Conservation (phyloP, 1,140 invertebrate species). For the Zaprionus capensis region DNA sequence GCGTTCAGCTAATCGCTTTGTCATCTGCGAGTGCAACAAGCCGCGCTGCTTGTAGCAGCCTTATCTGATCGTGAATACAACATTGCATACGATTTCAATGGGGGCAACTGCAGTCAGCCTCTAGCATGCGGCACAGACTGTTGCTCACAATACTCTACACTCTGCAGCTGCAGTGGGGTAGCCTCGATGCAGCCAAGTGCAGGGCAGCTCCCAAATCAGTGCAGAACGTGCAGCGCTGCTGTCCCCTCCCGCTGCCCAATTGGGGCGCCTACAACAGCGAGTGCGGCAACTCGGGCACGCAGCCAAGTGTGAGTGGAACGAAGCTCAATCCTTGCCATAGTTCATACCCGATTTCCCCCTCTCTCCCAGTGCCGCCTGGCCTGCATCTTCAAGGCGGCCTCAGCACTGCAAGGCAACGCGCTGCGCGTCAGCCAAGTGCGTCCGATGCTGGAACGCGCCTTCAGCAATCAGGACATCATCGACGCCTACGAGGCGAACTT, state of each 20-base stretch:
- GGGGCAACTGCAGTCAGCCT: not conserved
- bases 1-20: conserved; percentile 18
- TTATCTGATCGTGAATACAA: conserved; percentile 6
- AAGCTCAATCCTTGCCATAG: not conserved
- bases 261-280: conserved; percentile 64
- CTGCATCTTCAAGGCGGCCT: conserved; percentile 65
- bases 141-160: conserved; percentile 3
- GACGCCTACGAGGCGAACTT: conserved; percentile 61
- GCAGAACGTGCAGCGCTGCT: conserved; percentile 68
- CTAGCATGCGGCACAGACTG: conserved; percentile 36
- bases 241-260: conserved; percentile 65
- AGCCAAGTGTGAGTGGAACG: conserved; percentile 54
- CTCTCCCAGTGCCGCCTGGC: conserved; percentile 59
- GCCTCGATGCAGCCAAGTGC: conserved; percentile 46
- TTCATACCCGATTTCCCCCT: not conserved
- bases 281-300: conserved; percentile 47
- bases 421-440: conserved; percentile 37
- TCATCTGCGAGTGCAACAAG: conserved; percentile 19
- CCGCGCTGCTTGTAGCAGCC: not conserved
- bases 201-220: conserved; percentile 61
- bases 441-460: conserved; percentile 63
- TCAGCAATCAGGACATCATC: conserved; percentile 36
- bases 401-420: conserved; percentile 39
- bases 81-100: not conserved
- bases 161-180: not conserved